These are phyloP conservation scores for Hirudo medicinalis DNA, from an alignment of 1,140 invertebrate genomes.

Conservation along the genomic window DNA sequence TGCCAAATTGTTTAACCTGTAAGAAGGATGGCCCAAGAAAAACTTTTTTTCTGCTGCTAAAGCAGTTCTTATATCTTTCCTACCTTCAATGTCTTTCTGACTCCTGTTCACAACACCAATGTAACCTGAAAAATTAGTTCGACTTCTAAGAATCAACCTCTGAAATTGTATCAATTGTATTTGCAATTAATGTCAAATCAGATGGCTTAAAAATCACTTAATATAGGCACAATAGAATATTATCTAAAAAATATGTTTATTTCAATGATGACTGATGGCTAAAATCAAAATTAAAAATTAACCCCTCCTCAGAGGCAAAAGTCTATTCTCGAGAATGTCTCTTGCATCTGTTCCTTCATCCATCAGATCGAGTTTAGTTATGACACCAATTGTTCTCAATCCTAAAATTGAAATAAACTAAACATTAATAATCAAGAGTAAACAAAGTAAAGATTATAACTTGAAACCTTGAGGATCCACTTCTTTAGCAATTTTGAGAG, in stretches of 20 bases:
- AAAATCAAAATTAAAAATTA: constrained; percentile 18
- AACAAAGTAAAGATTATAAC: not conserved
- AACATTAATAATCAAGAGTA: not conserved
- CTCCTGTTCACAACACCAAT: constrained; percentile 95
- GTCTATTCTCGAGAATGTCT: constrained; percentile 92
- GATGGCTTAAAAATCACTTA: too few relatives aligned
- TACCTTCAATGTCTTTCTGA: constrained; percentile 92
- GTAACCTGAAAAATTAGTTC: constrained; percentile 29
- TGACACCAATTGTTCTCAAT: constrained; percentile 88
- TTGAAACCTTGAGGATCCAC: constrained; percentile 44
- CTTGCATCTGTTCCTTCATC: constrained; percentile 97
- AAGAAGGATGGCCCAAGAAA: constrained; percentile 58
- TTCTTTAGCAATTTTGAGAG: constrained; percentile 46
- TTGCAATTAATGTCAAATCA: too few relatives aligned
- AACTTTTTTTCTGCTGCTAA: constrained; percentile 92
- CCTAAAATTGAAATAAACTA: constrained; percentile 27
- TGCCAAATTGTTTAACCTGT: constrained; percentile 55
- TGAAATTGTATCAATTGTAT: too few relatives aligned
- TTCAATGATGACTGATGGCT: too few relatives aligned
- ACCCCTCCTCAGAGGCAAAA: constrained; percentile 74
- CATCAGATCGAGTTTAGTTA: constrained; percentile 98
- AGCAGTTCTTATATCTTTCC: constrained; percentile 90
- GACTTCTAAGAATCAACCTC: not conserved
- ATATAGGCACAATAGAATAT: too few relatives aligned
- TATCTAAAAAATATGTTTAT: too few relatives aligned